Percentiles rank a stretch among this genome's conserved stretches.
phyloP scores from a whole-genome alignment of 1,140 invertebrate species.

The Habropoda laboriosa region DNA sequence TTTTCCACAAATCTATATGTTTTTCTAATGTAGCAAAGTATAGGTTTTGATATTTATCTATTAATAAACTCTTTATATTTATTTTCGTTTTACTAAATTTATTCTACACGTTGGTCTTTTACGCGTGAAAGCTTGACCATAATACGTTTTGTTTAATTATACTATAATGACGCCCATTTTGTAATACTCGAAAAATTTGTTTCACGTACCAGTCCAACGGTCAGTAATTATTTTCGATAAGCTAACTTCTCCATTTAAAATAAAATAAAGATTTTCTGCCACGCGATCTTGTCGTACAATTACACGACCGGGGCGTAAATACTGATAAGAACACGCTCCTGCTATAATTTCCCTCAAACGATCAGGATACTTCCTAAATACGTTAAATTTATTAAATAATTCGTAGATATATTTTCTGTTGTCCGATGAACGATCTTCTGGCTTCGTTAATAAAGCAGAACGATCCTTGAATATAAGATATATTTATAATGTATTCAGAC shows the following conservation, averaged over 20 bases:
- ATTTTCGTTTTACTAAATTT: too few species aligned
- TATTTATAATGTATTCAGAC: too few species aligned
- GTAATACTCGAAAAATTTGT: neutral
- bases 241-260: slow-evolving; percentile 83
- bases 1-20: too few species aligned
- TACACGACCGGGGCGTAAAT: slow-evolving; percentile 81
- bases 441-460: slow-evolving; percentile 60
- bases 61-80: too few species aligned
- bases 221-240: slow-evolving; percentile 81
- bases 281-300: slow-evolving; percentile 84
- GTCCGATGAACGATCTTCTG: slow-evolving; percentile 47
- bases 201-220: slow-evolving; percentile 74
- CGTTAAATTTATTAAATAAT: slow-evolving; percentile 63
- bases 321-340: slow-evolving; percentile 82
- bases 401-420: slow-evolving; percentile 59
- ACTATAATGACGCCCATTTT: too few species aligned
- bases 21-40: too few species aligned
- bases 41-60: too few species aligned
- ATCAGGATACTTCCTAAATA: slow-evolving; percentile 74
- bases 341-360: slow-evolving; percentile 82
- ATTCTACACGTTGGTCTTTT: too few species aligned
- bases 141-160: too few species aligned
- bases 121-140: too few species aligned
- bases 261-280: slow-evolving; percentile 83
- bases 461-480: slow-evolving; percentile 69